Evolutionary conservation across 2,888 invertebrate species (phyloP).

Genomic region (Andricus curvator): DNA sequence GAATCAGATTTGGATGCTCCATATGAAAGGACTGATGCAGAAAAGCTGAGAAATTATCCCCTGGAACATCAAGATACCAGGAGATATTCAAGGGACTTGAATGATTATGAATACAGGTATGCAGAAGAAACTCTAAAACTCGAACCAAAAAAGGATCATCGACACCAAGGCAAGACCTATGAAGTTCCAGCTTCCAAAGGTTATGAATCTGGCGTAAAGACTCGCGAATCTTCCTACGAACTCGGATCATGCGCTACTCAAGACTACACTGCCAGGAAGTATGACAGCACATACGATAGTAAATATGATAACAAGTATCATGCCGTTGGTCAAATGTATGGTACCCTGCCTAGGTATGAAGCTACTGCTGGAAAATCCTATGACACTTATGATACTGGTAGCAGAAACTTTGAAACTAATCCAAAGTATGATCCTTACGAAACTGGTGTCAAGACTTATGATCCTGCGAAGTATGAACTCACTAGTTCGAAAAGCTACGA

Average conservation of each 20-base stretch:
- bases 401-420: conserved; percentile 53
- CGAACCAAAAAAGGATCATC: conserved; percentile 72
- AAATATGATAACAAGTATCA: conserved; percentile 67
- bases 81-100: conserved; percentile 73
- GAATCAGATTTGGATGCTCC: conserved; percentile 75
- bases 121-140: conserved; percentile 74
- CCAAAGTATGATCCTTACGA: conserved; percentile 59
- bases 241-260: conserved; percentile 64
- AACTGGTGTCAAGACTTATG: conserved; percentile 57
- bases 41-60: conserved; percentile 65
- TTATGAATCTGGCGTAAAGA: conserved; percentile 76
- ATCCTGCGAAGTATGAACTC: conserved; percentile 71
- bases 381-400: conserved; percentile 61
- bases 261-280: conserved; percentile 60
- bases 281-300: conserved; percentile 57
- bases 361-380: conserved; percentile 59
- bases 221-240: conserved; percentile 73
- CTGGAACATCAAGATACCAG: conserved; percentile 64
- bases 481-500: conserved; percentile 75
- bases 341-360: conserved; percentile 73
- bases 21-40: conserved; percentile 69
- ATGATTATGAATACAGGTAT: conserved; percentile 74
- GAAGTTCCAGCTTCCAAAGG: conserved; percentile 70
- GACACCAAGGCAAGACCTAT: conserved; percentile 67
- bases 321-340: conserved; percentile 72